Conservation (phyloP, 1,140 invertebrate species). For the Drosophila seguyi region DNA sequence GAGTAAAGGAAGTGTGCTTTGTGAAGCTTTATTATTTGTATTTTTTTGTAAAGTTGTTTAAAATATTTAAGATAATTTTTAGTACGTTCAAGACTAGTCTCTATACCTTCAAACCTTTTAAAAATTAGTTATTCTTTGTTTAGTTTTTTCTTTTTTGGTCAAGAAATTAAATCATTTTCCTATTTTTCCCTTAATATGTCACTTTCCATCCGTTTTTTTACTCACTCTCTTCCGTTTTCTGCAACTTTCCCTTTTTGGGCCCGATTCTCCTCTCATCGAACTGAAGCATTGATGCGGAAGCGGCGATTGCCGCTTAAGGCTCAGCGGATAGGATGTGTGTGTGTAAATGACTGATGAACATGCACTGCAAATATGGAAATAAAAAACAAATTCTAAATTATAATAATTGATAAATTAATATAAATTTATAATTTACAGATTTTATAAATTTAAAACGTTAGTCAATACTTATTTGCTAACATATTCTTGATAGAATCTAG, state of each 20-base stretch:
- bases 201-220: background rate
- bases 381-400: background rate
- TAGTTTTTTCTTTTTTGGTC: background rate
- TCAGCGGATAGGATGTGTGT: conserved; percentile 52
- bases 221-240: conserved; percentile 1
- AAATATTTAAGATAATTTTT: background rate
- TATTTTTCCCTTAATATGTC: background rate
- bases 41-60: background rate
- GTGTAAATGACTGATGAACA: conserved; percentile 37
- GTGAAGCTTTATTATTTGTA: too few species aligned
- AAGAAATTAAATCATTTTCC: background rate
- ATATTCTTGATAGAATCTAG: background rate
- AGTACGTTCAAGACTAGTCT: background rate
- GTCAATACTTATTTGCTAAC: background rate
- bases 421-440: accelerated
- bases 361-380: too few species aligned
- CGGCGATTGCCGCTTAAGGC: conserved; percentile 67
- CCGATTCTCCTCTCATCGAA: conserved; percentile 51
- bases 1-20: accelerated
- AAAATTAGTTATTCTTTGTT: background rate
- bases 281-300: conserved; percentile 80
- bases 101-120: background rate
- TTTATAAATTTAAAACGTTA: background rate
- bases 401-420: background rate
- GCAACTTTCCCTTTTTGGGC: conserved; percentile 23